Evolutionary conservation across 2,113 vertebrate genomes (phyloP), one percentile per base, ranked within the genome.

Genomic region (Helogale parvula): DNA sequence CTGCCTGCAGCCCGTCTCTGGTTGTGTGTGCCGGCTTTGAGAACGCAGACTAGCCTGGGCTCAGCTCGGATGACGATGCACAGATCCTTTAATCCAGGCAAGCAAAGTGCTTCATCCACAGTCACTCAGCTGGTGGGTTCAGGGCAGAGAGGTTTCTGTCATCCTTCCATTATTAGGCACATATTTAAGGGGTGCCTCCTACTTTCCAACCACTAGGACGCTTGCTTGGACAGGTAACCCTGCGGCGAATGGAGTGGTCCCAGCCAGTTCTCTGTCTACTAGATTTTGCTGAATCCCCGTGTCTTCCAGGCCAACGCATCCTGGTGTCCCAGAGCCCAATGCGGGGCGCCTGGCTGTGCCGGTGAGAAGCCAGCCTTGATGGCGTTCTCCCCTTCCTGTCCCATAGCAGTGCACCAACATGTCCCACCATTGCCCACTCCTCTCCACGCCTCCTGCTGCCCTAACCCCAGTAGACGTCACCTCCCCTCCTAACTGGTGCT

Each of bases 1-100:
- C 84, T 0, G 13, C 12, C 52, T 27, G 25, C 65, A 17, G 63
- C 52, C 0, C 3, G 0, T 31, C 25, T 0, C 2, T 10, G 21
- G 60, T 14, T 25, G 5, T 0, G 1, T 31, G 47, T 27, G 3
- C 5, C 16, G 33, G 27, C 8, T 87, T 41, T 21, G 54, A 11
- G 88, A 50, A 10, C 1, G 5, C 38, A 41, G 38, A 33, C 10
- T 6, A 7, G 54, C 38, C 35, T 0, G 0, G 27, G 33, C n/a
- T 57, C 66, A 2, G 27, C 2, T 38, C 17, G 27, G 25, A 33
- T 2, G 29, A 27, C 74, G 21, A 9, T 2, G 29, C 0, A 2
- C 31, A n/a, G 19, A 1, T 6, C 3, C 7, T 13, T 23, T 19
- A 6, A 12, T 2, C 45, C 8, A 11, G 29, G 27, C 3, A 12